phyloP scores from a whole-genome alignment of 2,888 invertebrate genomes.

The Spicauda simplicius region DNA sequence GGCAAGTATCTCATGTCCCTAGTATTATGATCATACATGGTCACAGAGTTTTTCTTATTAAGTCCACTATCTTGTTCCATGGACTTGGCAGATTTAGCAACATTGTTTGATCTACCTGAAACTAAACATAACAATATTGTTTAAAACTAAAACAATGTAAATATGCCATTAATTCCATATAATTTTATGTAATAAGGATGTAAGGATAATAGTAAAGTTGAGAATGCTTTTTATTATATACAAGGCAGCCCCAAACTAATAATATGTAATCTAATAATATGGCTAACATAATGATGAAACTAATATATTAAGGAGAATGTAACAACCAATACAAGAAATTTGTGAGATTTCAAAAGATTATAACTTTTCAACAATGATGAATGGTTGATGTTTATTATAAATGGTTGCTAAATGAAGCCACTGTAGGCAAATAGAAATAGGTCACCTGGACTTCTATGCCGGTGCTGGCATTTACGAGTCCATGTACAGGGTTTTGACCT shows the following conservation, averaged over 20 bases:
- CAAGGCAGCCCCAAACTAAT: too few relatives aligned
- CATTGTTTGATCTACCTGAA: conserved; percentile 49
- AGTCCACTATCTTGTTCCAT: conserved; percentile 45
- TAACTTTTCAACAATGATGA: too few relatives aligned
- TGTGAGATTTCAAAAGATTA: too few relatives aligned
- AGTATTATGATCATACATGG: conserved; percentile 71
- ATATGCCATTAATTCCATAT: too few relatives aligned
- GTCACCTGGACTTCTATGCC: conserved; percentile 44
- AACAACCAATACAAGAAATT: too few relatives aligned
- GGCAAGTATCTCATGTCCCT: conserved; percentile 60
- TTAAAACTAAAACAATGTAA: neutral
- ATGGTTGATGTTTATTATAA: neutral
- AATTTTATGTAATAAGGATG: too few relatives aligned
- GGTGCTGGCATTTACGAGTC: conserved; percentile 15
- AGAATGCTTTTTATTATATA: too few relatives aligned
- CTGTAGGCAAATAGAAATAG: neutral
- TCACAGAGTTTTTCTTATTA: conserved; percentile 58
- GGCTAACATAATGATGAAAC: too few relatives aligned
- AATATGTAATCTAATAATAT: too few relatives aligned
- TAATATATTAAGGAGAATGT: neutral
- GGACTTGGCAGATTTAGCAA: conserved; percentile 49
- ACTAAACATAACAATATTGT: conserved; percentile 35
- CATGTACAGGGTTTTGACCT: neutral
- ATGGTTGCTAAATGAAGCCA: conserved; percentile 8
- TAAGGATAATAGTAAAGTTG: too few relatives aligned